Base-by-base conservation (phyloP, 2,797 vertebrate genomes). In the Hybognathus amarus region DNA sequence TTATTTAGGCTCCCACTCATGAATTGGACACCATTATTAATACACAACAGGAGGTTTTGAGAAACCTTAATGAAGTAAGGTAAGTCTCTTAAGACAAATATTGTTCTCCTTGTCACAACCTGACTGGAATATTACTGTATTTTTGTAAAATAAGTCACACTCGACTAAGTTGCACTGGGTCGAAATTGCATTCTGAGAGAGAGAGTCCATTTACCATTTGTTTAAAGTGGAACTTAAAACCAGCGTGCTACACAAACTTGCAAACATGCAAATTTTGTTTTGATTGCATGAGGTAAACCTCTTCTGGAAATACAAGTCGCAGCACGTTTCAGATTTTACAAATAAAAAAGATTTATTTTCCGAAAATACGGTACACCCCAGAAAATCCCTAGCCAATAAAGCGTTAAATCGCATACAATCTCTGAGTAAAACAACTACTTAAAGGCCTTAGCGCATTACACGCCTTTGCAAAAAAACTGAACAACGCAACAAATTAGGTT, bases 31-130 rank as follows among this genome's bases (percentile, higher is more conserved):
- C 90, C 0, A 74, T 99, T 20, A 79, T 97, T 56, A 92, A 93
- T 84, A 93, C 91, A 64, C 97, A 99, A 89, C 96, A 97, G 59
- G 97, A 99, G 81, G 94, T 98, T 70, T 90, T 99, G 79, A 95
- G 92, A 91, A 96, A 95, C 89, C 92, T 99, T 40, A 95, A 95
- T 17, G 97, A 99, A 83, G 87, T 99, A 84, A 97, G 93, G 98
- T 99, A 91, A 96, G 93, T 50, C 18, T 3, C 5, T n/a, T 10
- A 45, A n/a, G 66, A 61, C 75, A 24, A 82, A 24, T 33, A 2
- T 67, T 33, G 17, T 45, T 54, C 17, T n/a, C 20, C 20, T 9
- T 9, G 11, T 63, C 4, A 9, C 12, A 36, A 47, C 40, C 24
- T 18, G 24, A 78, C 3, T 78, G 27, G 20, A 20, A 18, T 27